phyloP scores from a whole-genome alignment of 2,113 vertebrate genomes.

The Rhea pennata region DNA sequence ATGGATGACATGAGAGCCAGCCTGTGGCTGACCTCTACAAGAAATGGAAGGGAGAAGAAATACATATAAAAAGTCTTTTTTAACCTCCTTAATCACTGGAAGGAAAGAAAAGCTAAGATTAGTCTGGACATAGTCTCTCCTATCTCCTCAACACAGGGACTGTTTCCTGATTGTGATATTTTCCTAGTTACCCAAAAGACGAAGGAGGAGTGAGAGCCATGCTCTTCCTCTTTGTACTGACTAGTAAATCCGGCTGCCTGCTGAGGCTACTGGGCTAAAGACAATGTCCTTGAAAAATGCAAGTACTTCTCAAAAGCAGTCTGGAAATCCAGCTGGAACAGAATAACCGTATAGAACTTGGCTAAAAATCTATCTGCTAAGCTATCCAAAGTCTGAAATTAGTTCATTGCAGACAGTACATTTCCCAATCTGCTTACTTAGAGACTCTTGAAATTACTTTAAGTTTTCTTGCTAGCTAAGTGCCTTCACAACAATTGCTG shows the following conservation, averaged over 20 bases:
- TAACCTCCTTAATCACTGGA: background rate
- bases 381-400: background rate
- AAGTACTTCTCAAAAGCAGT: background rate
- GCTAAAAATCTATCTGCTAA: background rate
- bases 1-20: background rate
- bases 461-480: background rate
- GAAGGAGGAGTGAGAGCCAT: background rate
- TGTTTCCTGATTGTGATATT: background rate
- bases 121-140: background rate
- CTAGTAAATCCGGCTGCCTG: background rate
- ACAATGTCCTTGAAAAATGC: background rate
- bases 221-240: background rate
- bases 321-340: background rate
- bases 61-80: background rate
- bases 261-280: background rate
- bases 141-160: background rate
- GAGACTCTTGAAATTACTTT: background rate
- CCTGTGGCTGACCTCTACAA: background rate
- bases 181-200: background rate
- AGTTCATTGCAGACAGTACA: background rate
- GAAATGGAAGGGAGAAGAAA: background rate
- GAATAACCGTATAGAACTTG: background rate
- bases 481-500: background rate
- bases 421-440: background rate
- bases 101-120: background rate